phyloP scores from a whole-genome alignment of 2,888 invertebrate genomes.

The Amaurobius ferox region DNA sequence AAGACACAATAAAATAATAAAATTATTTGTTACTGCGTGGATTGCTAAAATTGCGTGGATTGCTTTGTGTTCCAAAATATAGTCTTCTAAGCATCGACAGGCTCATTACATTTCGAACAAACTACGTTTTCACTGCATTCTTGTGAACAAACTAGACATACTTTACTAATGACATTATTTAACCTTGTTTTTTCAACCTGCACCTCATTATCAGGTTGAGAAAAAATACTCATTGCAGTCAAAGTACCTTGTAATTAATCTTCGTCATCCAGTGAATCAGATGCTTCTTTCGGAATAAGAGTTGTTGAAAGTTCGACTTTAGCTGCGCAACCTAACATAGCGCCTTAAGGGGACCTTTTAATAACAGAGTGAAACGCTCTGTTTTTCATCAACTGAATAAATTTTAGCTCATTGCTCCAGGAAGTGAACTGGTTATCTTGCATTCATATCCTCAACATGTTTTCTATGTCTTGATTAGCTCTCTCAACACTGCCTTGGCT shows the following conservation, averaged over 20 bases:
- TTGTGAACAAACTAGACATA: no score
- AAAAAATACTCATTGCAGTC: slow-evolving; percentile 31
- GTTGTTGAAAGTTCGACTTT: slow-evolving; percentile 42
- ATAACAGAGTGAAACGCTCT: slow-evolving; percentile 64
- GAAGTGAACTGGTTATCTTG: slow-evolving; percentile 42
- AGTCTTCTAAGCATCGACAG: no score
- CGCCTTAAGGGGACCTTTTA: slow-evolving; percentile 48
- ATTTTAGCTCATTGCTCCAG: slow-evolving; percentile 69
- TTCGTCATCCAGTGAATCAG: slow-evolving; percentile 38
- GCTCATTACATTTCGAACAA: no score
- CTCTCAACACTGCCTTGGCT: no score
- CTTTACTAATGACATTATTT: slow-evolving; percentile 5
- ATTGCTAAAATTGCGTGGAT: no score
- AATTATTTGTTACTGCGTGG: no score
- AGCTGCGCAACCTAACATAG: slow-evolving; percentile 50
- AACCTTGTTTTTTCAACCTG: slow-evolving; percentile 31
- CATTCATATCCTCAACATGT: slow-evolving; percentile 51
- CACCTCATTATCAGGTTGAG: slow-evolving; percentile 40
- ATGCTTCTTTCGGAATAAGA: slow-evolving; percentile 48
- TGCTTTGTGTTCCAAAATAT: no score
- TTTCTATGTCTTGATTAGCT: slow-evolving; percentile 54
- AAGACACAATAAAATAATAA: no score
- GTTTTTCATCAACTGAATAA: slow-evolving; percentile 70
- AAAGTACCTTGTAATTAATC: slow-evolving; percentile 38
- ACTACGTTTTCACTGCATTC: no score